Conservation (phyloP, 1,140 invertebrate species). For the Augochlora pura region DNA sequence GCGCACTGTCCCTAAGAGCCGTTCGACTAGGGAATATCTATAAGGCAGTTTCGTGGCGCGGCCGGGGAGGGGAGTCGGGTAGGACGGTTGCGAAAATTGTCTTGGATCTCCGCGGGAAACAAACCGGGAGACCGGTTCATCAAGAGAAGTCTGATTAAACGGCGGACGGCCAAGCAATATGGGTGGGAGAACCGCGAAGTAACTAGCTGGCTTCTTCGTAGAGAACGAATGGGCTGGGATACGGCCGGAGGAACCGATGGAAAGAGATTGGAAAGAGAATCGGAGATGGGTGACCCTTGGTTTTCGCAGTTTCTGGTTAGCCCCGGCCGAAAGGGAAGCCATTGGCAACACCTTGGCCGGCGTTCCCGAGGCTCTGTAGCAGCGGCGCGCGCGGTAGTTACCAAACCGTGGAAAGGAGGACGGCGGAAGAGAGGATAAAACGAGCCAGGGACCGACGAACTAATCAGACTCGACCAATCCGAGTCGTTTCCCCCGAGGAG, state of each 20-base stretch:
- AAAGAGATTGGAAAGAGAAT: constrained; percentile 14
- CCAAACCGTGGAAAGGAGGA: constrained; percentile 45
- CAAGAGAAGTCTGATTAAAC: constrained; percentile 54
- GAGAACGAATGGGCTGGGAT: background rate
- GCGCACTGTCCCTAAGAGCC: constrained; percentile 34
- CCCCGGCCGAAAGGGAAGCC: constrained; percentile 25
- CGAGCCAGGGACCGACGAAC: constrained; percentile 69
- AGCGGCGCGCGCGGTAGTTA: constrained; percentile 47
- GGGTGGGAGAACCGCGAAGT: background rate
- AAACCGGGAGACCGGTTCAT: constrained; percentile 11
- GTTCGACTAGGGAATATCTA: constrained; percentile 30
- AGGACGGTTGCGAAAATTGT: constrained; percentile 58
- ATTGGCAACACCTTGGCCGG: constrained; percentile 41
- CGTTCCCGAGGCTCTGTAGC: constrained; percentile 6
- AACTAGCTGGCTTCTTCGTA: background rate
- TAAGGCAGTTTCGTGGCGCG: constrained; percentile 44
- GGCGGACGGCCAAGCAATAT: constrained; percentile 10
- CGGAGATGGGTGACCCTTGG: background rate
- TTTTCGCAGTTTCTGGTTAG: constrained; percentile 39
- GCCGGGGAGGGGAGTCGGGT: too few species aligned
- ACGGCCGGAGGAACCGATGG: background rate
- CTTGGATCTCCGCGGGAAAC: constrained; percentile 30
- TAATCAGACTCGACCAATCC: constrained; percentile 78
- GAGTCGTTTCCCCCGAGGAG: constrained; percentile 63
- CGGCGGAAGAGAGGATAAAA: constrained; percentile 62